phyloP scores from a whole-genome alignment of 2,113 vertebrate species.

The Edolisoma coerulescens region DNA sequence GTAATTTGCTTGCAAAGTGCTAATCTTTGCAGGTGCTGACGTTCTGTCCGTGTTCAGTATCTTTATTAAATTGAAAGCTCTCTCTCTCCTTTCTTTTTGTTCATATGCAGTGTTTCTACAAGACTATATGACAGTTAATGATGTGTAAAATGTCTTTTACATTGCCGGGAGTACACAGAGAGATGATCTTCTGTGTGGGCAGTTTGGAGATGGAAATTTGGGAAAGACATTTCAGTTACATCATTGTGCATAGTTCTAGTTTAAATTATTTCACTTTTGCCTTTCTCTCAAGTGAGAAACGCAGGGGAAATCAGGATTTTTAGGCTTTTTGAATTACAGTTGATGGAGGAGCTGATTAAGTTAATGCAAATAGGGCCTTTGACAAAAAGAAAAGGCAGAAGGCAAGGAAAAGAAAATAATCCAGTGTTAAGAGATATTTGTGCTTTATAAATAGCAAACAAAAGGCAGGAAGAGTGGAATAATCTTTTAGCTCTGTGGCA shows the following conservation, averaged over 20 bases:
- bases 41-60: accelerated
- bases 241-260: neutral
- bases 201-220: neutral
- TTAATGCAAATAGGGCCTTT: neutral
- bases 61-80: neutral
- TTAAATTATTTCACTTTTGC: neutral
- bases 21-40: neutral
- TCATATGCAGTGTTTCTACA: neutral
- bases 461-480: neutral
- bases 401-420: neutral
- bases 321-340: neutral
- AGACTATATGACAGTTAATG: neutral
- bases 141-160: neutral
- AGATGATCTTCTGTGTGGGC: neutral
- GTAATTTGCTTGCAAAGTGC: neutral
- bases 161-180: neutral
- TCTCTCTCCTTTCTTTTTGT: neutral
- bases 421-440: neutral
- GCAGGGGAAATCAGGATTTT: neutral
- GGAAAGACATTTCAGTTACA: neutral
- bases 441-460: neutral
- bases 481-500: neutral
- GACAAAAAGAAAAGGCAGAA: neutral
- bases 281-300: neutral
- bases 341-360: neutral